Percentiles rank a stretch among this genome's conserved stretches.
Conservation (phyloP, 2,888 invertebrate genomes). For the Drosophila nr. fundita region DNA sequence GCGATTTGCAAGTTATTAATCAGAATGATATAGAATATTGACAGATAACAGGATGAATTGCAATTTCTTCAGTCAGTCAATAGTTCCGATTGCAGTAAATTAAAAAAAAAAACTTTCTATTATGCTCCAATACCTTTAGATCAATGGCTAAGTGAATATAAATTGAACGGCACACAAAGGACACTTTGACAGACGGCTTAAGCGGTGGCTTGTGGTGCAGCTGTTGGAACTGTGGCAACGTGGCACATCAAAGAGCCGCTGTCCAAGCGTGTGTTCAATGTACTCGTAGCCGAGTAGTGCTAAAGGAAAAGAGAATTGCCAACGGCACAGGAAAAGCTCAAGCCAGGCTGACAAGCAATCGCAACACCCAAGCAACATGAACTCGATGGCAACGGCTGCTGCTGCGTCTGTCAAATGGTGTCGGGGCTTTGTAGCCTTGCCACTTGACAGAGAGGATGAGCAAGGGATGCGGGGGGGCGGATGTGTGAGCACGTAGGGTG, state of each 20-base stretch:
- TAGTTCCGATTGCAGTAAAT: not conserved
- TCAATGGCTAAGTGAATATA: not conserved
- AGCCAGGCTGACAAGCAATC: constrained; percentile 24
- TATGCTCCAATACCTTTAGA: not conserved
- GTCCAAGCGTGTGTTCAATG: constrained; percentile 62
- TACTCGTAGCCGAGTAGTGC: constrained; percentile 58
- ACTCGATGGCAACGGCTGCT: constrained; percentile 32
- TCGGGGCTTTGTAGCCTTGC: constrained; percentile 44
- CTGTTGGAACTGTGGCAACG: constrained; percentile 19
- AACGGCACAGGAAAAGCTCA: not conserved
- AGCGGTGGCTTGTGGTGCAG: constrained; percentile 29
- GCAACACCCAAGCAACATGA: constrained; percentile 46
- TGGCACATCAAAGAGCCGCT: constrained; percentile 38
- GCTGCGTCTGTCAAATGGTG: constrained; percentile 40
- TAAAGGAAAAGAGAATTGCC: constrained; percentile 39
- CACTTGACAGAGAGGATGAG: constrained; percentile 34
- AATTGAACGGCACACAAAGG: constrained; percentile 44
- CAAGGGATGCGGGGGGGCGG: constrained; percentile 4
- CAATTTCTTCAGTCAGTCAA: not conserved
- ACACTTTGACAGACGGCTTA: constrained; percentile 63
- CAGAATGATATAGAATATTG: not conserved
- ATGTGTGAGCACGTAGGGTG: not conserved
- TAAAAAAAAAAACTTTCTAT: not conserved
- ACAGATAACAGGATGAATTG: not conserved
- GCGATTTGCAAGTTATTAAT: not conserved